phyloP scores from a whole-genome alignment of 2,888 invertebrate species.

The Spisula subtruncata region DNA sequence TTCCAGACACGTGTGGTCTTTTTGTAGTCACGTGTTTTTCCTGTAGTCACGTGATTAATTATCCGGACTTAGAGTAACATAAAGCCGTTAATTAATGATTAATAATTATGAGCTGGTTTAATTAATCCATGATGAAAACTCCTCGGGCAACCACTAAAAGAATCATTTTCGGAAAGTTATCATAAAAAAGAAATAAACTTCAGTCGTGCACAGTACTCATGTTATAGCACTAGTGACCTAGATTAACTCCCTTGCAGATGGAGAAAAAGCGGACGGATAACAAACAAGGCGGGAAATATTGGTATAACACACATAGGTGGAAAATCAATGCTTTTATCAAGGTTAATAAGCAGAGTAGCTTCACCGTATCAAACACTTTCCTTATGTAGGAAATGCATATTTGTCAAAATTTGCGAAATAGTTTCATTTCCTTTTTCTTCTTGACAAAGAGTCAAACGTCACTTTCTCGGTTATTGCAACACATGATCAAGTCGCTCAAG shows the following conservation, averaged over 20 bases:
- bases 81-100: not conserved
- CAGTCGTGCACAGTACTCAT: too few species aligned
- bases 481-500: not conserved
- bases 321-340: too few species aligned
- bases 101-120: not conserved
- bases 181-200: not conserved
- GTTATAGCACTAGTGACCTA: too few species aligned
- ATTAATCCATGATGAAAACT: not conserved
- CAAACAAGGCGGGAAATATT: too few species aligned
- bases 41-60: too few species aligned
- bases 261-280: too few species aligned
- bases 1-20: not conserved
- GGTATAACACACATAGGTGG: too few species aligned
- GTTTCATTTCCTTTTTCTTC: not conserved
- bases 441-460: not conserved
- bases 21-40: too few species aligned
- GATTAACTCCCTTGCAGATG: too few species aligned
- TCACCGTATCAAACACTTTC: not conserved
- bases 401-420: conserved; percentile 4
- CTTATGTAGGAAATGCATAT: not conserved
- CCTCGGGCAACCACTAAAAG: not conserved
- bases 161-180: not conserved
- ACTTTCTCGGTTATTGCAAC: not conserved
- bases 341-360: too few species aligned
- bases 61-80: too few species aligned